These are phyloP conservation scores for Torymus texanus DNA, from an alignment of 2,888 invertebrate genomes.

Conservation along the genomic window DNA sequence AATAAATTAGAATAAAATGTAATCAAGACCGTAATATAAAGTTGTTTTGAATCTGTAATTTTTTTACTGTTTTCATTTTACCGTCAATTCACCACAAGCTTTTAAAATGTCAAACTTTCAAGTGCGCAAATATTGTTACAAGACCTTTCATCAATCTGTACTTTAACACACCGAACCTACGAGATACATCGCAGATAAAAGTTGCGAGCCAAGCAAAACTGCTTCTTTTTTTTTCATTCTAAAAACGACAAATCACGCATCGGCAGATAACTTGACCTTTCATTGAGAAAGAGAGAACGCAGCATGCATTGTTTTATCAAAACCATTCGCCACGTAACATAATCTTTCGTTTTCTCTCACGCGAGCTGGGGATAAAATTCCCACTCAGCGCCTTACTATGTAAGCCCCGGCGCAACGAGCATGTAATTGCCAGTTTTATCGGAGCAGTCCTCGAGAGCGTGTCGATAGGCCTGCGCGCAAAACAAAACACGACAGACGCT, in stretches of 20 bases:
- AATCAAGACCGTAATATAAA: constrained; percentile 12
- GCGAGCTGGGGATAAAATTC: no score
- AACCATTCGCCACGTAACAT: constrained; percentile 16
- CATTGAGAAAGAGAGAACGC: constrained; percentile 37
- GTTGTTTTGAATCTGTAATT: constrained; percentile 13
- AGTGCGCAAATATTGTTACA: no score
- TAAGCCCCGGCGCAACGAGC: background rate
- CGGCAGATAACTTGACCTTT: constrained; percentile 25
- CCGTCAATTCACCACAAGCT: background rate
- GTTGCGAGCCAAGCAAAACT: no score
- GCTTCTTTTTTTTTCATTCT: no score
- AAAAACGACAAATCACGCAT: no score
- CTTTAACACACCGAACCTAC: no score
- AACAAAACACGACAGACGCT: constrained; percentile 33
- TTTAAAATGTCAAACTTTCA: no score
- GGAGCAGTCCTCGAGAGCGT: constrained; percentile 29
- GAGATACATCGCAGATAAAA: no score
- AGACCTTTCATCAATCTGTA: no score
- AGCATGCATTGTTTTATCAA: constrained; percentile 29
- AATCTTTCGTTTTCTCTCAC: background rate
- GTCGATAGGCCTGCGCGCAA: constrained; percentile 15
- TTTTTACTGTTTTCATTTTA: background rate
- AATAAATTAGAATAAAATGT: constrained; percentile 30
- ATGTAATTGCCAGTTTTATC: constrained; percentile 43
- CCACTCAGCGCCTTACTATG: constrained; percentile 4